phyloP scores from a whole-genome alignment of 2,888 invertebrate genomes.

The Gastrophysa polygoni region DNA sequence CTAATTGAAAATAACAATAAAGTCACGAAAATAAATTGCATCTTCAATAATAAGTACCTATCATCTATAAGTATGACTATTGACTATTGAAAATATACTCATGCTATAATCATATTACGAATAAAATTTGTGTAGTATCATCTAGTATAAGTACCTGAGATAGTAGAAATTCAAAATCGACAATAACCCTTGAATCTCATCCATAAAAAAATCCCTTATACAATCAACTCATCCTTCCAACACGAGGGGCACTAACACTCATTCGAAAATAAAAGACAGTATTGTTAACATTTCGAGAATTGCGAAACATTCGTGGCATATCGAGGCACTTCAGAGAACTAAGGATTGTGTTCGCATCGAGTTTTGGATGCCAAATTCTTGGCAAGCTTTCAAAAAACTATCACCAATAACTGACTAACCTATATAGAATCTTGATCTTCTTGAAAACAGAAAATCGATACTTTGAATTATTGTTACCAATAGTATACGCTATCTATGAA shows the following conservation, averaged over 20 bases:
- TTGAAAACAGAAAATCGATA: slow-evolving; percentile 13
- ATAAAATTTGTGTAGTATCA: slow-evolving; percentile 13
- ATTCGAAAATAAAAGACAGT: slow-evolving; percentile 18
- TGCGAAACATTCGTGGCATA: slow-evolving; percentile 25
- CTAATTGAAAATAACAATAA: too few species aligned
- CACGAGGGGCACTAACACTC: not conserved
- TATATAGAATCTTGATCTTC: slow-evolving; percentile 19
- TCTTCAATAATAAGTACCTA: too few species aligned
- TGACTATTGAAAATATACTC: slow-evolving; percentile 6
- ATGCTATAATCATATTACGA: too few species aligned
- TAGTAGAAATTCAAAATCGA: slow-evolving; percentile 24
- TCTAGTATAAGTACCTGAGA: slow-evolving; percentile 17
- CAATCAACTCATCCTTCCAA: slow-evolving; percentile 3
- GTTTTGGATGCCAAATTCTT: slow-evolving; percentile 22
- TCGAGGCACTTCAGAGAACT: slow-evolving; percentile 12
- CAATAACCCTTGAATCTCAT: slow-evolving; percentile 23
- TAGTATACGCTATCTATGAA: slow-evolving; percentile 22
- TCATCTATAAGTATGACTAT: too few species aligned
- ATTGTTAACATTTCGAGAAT: slow-evolving; percentile 21
- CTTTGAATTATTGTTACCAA: slow-evolving; percentile 14
- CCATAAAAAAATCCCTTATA: slow-evolving; percentile 21
- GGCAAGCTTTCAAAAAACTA: slow-evolving; percentile 27
- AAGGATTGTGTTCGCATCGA: slow-evolving; percentile 20
- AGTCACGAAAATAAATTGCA: too few species aligned
- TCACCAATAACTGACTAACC: slow-evolving; percentile 32